These are phyloP conservation scores for Barnardius zonarius DNA, from an alignment of 2,113 vertebrate genomes.

Conservation along the genomic window DNA sequence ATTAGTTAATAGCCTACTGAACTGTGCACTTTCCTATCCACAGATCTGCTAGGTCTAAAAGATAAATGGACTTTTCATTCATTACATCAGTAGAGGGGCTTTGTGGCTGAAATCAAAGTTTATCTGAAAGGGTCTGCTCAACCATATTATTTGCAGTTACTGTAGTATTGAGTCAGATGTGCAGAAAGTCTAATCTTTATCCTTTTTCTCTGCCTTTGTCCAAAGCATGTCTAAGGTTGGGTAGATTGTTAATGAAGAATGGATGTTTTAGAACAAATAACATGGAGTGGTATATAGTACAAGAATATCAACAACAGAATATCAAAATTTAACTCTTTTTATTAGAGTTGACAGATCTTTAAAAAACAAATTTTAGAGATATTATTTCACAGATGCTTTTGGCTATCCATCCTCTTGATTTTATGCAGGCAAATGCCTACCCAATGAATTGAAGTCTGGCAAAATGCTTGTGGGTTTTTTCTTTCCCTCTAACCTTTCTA, in stretches of 20 bases:
- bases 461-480: not conserved
- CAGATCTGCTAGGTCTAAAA: not conserved
- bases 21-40: not conserved
- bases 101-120: slow-evolving; percentile 2
- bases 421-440: not conserved
- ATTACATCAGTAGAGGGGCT: not conserved
- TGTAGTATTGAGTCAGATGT: not conserved
- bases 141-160: not conserved
- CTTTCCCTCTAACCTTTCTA: not conserved
- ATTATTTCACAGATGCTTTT: not conserved
- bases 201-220: not conserved
- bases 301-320: not conserved
- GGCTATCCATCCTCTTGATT: not conserved
- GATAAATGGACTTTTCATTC: not conserved
- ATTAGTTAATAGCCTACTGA: not conserved
- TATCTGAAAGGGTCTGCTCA: not conserved
- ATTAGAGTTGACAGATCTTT: not conserved
- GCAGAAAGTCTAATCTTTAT: not conserved
- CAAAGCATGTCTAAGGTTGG: not conserved
- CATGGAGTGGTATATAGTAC: not conserved
- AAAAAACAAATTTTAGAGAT: not conserved
- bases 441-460: not conserved
- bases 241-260: not conserved
- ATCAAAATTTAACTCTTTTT: not conserved
- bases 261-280: not conserved